phyloP scores from a whole-genome alignment of 1,140 invertebrate genomes.

The Chionoecetes opilio region DNA sequence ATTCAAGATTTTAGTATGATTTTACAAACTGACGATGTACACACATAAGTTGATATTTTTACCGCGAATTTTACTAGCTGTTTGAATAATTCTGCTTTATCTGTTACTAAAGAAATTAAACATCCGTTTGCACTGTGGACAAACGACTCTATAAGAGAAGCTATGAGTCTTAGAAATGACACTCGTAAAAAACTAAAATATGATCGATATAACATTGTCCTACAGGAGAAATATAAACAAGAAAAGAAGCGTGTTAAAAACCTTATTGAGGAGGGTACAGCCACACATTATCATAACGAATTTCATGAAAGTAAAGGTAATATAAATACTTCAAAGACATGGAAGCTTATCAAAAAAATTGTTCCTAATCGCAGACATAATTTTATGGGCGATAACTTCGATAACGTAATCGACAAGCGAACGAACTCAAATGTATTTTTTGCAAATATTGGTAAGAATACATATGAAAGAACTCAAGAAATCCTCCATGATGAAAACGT shows the following conservation, averaged over 20 bases:
- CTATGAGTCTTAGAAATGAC: neutral
- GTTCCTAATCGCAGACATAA: neutral
- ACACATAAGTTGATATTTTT: neutral
- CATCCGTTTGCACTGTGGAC: neutral
- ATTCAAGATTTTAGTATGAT: neutral
- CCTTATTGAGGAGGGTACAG: neutral
- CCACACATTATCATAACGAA: neutral
- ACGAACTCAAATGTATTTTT: neutral
- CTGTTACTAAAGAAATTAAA: neutral
- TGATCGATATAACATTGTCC: neutral
- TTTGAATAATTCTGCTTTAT: neutral
- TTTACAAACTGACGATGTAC: neutral
- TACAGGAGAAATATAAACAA: neutral
- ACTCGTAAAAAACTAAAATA: neutral
- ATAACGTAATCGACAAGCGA: neutral
- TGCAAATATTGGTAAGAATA: neutral
- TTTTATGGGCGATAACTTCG: neutral
- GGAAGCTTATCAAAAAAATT: neutral
- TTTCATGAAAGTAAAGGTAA: neutral
- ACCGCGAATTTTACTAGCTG: neutral
- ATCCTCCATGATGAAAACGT: neutral
- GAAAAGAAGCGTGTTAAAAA: neutral
- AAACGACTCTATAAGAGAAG: neutral
- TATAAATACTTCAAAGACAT: neutral
- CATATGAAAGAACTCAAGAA: neutral